Percentiles rank a stretch among this genome's conserved stretches.
Conservation (phyloP, 2,888 invertebrate species). For the Anticlea derivata region DNA sequence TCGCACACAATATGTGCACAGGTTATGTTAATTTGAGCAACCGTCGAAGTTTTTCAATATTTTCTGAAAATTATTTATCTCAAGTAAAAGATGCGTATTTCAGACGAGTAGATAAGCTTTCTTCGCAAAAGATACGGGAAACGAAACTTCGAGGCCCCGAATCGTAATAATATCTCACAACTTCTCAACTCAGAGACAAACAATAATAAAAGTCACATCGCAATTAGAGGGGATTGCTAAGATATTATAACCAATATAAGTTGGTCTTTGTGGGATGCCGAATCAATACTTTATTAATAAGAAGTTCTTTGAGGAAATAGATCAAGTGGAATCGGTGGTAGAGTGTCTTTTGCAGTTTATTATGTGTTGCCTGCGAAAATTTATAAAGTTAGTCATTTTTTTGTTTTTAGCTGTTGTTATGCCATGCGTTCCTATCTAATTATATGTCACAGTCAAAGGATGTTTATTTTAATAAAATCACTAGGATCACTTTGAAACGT, state of each 20-base stretch:
- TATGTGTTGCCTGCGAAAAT: too few relatives aligned
- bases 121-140: slow-evolving; percentile 18
- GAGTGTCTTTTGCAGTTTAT: too few relatives aligned
- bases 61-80: slow-evolving; percentile 8
- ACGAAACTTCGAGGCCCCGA: slow-evolving; percentile 40
- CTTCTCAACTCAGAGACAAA: slow-evolving; percentile 48
- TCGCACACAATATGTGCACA: too few relatives aligned
- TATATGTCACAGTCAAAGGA: too few relatives aligned
- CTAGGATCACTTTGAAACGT: too few relatives aligned
- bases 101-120: slow-evolving; percentile 5
- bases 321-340: too few relatives aligned
- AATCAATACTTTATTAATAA: slow-evolving; percentile 22
- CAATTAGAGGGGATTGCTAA: slow-evolving; percentile 57
- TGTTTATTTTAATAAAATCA: too few relatives aligned
- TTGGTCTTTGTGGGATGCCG: slow-evolving; percentile 37
- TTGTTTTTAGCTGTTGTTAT: too few relatives aligned
- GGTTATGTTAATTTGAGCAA: background rate
- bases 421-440: too few relatives aligned
- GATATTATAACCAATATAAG: slow-evolving; percentile 41
- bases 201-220: slow-evolving; percentile 61
- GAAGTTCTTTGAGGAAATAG: slow-evolving; percentile 13
- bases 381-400: too few relatives aligned
- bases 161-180: slow-evolving; percentile 38
- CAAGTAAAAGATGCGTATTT: slow-evolving; percentile 11
- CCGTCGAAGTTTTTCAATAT: background rate